These are phyloP conservation scores for Strix aluco DNA, from an alignment of 2,113 vertebrate genomes.

Conservation along the genomic window DNA sequence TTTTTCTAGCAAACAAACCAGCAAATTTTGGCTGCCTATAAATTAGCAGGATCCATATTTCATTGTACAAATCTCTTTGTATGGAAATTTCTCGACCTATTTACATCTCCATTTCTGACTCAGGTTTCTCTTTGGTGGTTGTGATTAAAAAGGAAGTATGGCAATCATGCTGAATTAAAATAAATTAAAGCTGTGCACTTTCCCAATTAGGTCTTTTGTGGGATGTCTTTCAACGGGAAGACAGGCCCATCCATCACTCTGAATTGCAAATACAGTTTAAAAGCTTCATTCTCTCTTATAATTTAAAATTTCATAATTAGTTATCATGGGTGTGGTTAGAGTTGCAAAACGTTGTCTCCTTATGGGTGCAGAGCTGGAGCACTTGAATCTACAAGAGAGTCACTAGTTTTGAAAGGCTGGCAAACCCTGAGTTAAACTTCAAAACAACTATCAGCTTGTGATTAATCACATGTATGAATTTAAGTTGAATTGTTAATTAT, in stretches of 20 bases:
- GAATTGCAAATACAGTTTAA: slow-evolving; percentile 26
- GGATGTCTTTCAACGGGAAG: slow-evolving; percentile 41
- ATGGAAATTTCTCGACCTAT: slow-evolving; percentile 44
- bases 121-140: slow-evolving; percentile 27
- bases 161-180: slow-evolving; percentile 48
- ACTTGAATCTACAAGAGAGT: not conserved
- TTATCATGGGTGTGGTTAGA: slow-evolving; percentile 45
- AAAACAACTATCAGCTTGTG: not conserved
- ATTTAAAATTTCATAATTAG: slow-evolving; percentile 47
- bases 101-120: slow-evolving; percentile 34
- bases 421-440: not conserved
- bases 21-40: slow-evolving; percentile 3
- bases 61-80: not conserved
- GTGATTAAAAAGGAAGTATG: slow-evolving; percentile 45
- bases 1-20: slow-evolving; percentile 25
- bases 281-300: slow-evolving; percentile 26
- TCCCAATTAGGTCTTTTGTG: slow-evolving; percentile 37
- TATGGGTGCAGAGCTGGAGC: not conserved
- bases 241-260: slow-evolving; percentile 28
- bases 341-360: not conserved
- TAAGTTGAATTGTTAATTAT: not conserved
- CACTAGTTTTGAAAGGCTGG: not conserved
- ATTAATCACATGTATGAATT: not conserved
- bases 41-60: slow-evolving; percentile 24
- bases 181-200: slow-evolving; percentile 56